A percentile compares a stretch with the other conserved stretches of the same genome.
phyloP scores from a whole-genome alignment of 1,140 invertebrate genomes.

The Panagrolaimus sp. region DNA sequence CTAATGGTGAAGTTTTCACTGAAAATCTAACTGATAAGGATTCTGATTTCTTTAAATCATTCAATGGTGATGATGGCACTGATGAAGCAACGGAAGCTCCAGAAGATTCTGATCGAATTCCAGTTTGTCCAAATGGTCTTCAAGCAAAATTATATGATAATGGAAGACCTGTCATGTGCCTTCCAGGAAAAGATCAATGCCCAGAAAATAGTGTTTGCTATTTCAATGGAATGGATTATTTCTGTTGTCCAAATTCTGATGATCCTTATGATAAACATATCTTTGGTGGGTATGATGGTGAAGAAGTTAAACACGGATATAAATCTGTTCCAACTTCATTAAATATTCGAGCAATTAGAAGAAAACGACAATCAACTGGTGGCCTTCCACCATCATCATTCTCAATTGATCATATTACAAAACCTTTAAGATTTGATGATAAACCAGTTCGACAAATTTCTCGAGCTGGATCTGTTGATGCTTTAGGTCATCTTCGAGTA shows the following conservation, averaged over 20 bases:
- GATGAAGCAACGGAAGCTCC: background rate
- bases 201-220: constrained; percentile 57
- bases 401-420: constrained; percentile 34
- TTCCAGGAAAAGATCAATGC: constrained; percentile 57
- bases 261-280: constrained; percentile 59
- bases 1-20: background rate
- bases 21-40: background rate
- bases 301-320: constrained; percentile 56
- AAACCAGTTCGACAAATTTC: constrained; percentile 32
- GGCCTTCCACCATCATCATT: constrained; percentile 29
- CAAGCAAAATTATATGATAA: constrained; percentile 43
- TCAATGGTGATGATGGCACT: background rate
- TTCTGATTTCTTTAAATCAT: background rate
- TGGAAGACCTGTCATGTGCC: constrained; percentile 54
- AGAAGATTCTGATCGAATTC: constrained; percentile 19
- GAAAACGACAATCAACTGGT: constrained; percentile 13
- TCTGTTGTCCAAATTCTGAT: constrained; percentile 53
- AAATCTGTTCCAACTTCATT: constrained; percentile 29
- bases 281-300: constrained; percentile 57
- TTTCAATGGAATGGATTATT: constrained; percentile 59
- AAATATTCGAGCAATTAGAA: constrained; percentile 32
- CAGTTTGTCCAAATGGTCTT: constrained; percentile 45
- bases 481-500: constrained; percentile 23
- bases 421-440: constrained; percentile 52
- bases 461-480: constrained; percentile 18